Conservation (phyloP, 2,888 invertebrate genomes). For the Nemotelus pantherinus region DNA sequence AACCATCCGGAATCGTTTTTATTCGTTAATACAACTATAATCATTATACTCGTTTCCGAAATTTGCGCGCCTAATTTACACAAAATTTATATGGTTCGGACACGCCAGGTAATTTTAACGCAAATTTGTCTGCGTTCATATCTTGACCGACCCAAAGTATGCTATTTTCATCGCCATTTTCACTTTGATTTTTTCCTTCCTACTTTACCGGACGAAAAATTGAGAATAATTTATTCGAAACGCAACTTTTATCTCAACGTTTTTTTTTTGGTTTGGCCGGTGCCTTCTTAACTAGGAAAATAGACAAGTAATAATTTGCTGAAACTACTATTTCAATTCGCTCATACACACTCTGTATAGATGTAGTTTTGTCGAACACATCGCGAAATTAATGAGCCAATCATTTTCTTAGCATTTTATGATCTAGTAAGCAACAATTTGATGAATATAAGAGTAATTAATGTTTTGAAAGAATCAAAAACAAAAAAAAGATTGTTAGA, state of each 20-base stretch:
- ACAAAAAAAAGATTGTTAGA: too few species aligned
- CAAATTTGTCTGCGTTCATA: slow-evolving; percentile 2
- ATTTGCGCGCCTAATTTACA: not conserved
- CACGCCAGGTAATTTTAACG: slow-evolving; percentile 9
- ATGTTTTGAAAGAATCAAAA: not conserved
- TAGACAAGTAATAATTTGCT: slow-evolving; percentile 1
- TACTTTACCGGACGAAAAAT: not conserved
- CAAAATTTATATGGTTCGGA: slow-evolving; percentile 15
- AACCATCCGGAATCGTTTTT: too few species aligned
- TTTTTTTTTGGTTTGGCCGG: not conserved
- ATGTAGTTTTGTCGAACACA: not conserved
- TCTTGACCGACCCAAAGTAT: not conserved
- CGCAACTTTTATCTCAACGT: not conserved
- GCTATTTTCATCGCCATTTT: not conserved
- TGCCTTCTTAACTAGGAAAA: not conserved
- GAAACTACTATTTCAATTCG: slow-evolving; percentile 2
- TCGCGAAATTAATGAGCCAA: slow-evolving; percentile 38
- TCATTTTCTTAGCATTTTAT: slow-evolving; percentile 30
- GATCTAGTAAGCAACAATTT: slow-evolving; percentile 36
- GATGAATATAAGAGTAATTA: slow-evolving; percentile 35
- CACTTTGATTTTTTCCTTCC: not conserved
- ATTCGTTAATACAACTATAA: too few species aligned
- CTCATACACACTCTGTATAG: not conserved
- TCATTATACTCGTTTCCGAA: not conserved
- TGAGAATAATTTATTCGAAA: slow-evolving; percentile 4